Evolutionary conservation across 1,140 invertebrate species (phyloP).

Genomic region (Mercenaria mercenaria): DNA sequence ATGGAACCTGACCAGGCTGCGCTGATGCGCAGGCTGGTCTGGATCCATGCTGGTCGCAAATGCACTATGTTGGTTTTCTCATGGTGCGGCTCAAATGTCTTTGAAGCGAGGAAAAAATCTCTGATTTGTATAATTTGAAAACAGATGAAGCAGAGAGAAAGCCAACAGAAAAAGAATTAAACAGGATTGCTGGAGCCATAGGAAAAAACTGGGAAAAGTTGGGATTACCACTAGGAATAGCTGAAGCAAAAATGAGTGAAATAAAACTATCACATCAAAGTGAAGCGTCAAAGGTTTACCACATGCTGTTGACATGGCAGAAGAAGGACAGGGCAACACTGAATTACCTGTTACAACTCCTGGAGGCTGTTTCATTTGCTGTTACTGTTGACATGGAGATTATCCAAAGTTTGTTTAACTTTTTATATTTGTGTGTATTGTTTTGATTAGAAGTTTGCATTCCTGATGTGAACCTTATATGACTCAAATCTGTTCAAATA

Average conservation of each 20-base stretch:
- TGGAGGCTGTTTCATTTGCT: not conserved
- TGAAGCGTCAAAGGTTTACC: not conserved
- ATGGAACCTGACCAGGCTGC: too few relatives aligned
- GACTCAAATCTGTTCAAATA: too few relatives aligned
- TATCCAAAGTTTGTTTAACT: not conserved
- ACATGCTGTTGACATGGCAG: not conserved
- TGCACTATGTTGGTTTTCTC: too few relatives aligned
- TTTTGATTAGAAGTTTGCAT: too few relatives aligned
- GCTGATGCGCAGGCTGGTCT: too few relatives aligned
- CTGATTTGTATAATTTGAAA: too few relatives aligned
- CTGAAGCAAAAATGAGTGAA: not conserved
- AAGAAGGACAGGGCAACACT: not conserved
- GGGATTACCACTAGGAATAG: not conserved
- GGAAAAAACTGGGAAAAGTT: not conserved
- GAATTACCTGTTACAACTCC: not conserved
- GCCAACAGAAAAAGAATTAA: not conserved
- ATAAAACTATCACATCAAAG: not conserved
- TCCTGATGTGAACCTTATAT: too few relatives aligned
- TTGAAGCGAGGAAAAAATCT: too few relatives aligned
- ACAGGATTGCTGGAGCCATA: not conserved
- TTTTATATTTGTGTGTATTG: too few relatives aligned
- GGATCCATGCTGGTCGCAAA: too few relatives aligned
- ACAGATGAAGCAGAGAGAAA: not conserved
- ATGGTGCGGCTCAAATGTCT: too few relatives aligned
- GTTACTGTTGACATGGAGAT: not conserved